Evolutionary conservation across 2,113 vertebrate species (phyloP), one percentile per base, ranked within the genome.

Genomic region (Oceanodroma tethys): DNA sequence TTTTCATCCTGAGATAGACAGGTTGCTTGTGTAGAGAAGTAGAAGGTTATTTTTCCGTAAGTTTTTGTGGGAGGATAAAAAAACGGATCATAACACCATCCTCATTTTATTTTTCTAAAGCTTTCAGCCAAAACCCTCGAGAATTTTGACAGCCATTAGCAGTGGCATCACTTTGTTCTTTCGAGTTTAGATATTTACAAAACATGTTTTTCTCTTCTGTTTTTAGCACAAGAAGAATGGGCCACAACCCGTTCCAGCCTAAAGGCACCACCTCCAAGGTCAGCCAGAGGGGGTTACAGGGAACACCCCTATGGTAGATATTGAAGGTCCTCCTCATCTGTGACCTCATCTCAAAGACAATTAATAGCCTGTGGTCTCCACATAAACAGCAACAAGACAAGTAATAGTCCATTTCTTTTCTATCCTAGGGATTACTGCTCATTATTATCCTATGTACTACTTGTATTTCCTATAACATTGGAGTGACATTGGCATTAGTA

Each of bases 231-330:
- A 98, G 99, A 99, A 98, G 99, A 99, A 97, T 99, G 99, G 99
- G 97, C 98, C 63, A 97, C 98, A 32, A 97, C 98, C 83, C 99
- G 99, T 96, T 98, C 99, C 94, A 98, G 98, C 96, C 98, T 99
- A 98, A 99, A 99, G 98, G 99, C 99, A 93, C 99, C 99, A 36
- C 97, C 98, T 67, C 97, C 99, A 96, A 99, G 99, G 98, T 98
- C 99, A 98, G 98, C 98, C 97, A 98, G 99, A 99, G 99, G 99
- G 98, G 99, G 98, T 97, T 99, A 99, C 99, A 99, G 99, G 98
- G 99, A 99, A 97, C 99, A 99, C 97, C 99, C 99, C 96, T 99
- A 99, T 98, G 99, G 99, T 99, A 99, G 99, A 99, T 99, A 99
- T 99, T 99, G 99, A 99, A 99, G 99, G 98, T 99, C 99, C 98